Conservation (phyloP, 1,140 invertebrate genomes). For the Drusus annulatus region DNA sequence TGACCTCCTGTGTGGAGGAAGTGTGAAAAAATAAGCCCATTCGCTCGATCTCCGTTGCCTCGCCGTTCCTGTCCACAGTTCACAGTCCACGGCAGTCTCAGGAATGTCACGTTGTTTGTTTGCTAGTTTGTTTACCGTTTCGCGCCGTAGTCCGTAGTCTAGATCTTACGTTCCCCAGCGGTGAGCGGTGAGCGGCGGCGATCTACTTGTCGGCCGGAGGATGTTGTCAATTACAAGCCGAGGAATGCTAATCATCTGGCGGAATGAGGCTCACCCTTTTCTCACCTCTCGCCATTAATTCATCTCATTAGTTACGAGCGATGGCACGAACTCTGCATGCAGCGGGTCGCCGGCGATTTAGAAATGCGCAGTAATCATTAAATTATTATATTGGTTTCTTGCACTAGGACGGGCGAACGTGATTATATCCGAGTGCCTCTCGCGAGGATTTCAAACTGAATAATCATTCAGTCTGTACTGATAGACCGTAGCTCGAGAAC, state of each 20-base stretch:
- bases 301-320: background rate
- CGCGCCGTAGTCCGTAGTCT: slow-evolving; percentile 23
- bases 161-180: background rate
- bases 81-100: background rate
- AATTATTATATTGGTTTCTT: no score
- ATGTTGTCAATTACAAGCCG: slow-evolving; percentile 16
- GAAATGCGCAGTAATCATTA: no score
- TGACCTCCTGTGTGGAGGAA: no score
- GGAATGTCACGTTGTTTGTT: slow-evolving; percentile 22
- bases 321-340: no score
- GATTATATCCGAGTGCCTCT: no score
- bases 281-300: background rate
- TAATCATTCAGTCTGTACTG: no score
- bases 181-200: background rate
- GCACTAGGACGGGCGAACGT: no score
- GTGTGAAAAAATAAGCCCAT: no score
- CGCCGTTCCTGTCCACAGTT: background rate
- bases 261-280: slow-evolving; percentile 4
- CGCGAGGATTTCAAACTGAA: no score
- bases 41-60: background rate
- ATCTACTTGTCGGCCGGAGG: slow-evolving; percentile 10
- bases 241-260: slow-evolving; percentile 25
- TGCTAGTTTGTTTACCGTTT: slow-evolving; percentile 6
- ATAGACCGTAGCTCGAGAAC: no score
- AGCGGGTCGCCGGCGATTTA: no score